Base-by-base conservation (phyloP, 2,113 vertebrate species). In the Pachypanchax playfairii region DNA sequence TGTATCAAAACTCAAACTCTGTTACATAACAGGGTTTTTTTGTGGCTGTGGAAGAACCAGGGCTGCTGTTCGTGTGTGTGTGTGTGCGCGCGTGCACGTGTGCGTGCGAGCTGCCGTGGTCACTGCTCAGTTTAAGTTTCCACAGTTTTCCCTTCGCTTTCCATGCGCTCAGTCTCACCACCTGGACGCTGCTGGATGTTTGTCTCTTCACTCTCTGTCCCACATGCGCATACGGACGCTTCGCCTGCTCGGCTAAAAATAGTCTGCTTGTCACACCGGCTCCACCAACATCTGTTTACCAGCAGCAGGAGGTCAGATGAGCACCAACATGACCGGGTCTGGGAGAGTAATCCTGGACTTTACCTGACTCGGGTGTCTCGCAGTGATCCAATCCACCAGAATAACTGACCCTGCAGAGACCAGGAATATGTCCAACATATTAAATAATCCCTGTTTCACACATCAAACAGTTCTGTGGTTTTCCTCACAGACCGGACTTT, bases 141-240 rank as follows among this genome's bases (percentile, higher is more conserved):
- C 84, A 65, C 67, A 58, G 57, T 71, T 54, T 73, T 75, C 59
- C 70, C 60, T 79, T 71, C 61, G 77, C 81, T 89, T 90, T 88
- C 90, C 86, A 88, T 89, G 68, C 79, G 82, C 82, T 90, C 87
- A 88, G 77, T 84, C 84, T 78, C 67, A 73, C 87, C 86, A 90
- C 85, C 89, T 91, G 88, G 76, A 85, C 36, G 24, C 80, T 66
- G 56, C 77, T 80, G 63, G 73, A 80, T 80, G 73, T 87, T 85
- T 86, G 83, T 85, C 10, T 28, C n/a, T 28, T 3, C 26, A 17
- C 10, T n/a, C 48, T 5, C 22, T 12, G 18, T 21, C 20, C 12
- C 11, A 69, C 67, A 75, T 24, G 10, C 66, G 53, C 60, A 47
- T 10, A 18, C 75, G 71, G 56, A 65, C 76, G 70, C 39, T 65